phyloP scores from a whole-genome alignment of 2,113 vertebrate species.

The Leptobrachium ailaonicum region DNA sequence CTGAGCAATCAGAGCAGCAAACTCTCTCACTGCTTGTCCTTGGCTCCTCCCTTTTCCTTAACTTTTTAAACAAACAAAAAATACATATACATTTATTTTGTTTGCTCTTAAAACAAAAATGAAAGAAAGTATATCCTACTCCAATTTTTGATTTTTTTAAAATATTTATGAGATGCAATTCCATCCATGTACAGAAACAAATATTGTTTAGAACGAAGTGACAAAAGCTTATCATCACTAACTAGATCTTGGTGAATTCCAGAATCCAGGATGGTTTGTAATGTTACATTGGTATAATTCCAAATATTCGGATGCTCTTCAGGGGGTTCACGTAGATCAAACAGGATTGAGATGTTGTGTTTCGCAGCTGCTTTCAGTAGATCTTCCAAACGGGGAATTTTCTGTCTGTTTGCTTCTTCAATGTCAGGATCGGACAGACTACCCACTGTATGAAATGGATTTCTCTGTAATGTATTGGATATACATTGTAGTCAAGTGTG shows the following conservation, averaged over 20 bases:
- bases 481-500: neutral
- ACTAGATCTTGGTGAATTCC: slow-evolving; percentile 70
- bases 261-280: slow-evolving; percentile 64
- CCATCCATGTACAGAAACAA: neutral
- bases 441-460: slow-evolving; percentile 72
- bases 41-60: too few relatives aligned
- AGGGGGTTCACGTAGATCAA: slow-evolving; percentile 79
- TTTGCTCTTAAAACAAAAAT: too few relatives aligned
- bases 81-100: too few relatives aligned
- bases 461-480: slow-evolving; percentile 64
- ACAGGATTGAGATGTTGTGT: slow-evolving; percentile 79
- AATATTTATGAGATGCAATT: too few relatives aligned
- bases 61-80: too few relatives aligned
- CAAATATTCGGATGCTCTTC: slow-evolving; percentile 60
- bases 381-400: slow-evolving; percentile 69
- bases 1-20: too few relatives aligned
- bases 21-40: too few relatives aligned
- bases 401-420: slow-evolving; percentile 62
- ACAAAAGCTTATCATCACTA: slow-evolving; percentile 35
- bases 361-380: slow-evolving; percentile 65
- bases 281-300: slow-evolving; percentile 65
- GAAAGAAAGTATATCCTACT: too few relatives aligned
- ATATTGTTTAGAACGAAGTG: neutral
- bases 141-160: too few relatives aligned
- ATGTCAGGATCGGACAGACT: slow-evolving; percentile 66